Evolutionary conservation across 2,888 invertebrate genomes (phyloP), one percentile per base, ranked within the genome.

Genomic region (Trichogramma evanescens): DNA sequence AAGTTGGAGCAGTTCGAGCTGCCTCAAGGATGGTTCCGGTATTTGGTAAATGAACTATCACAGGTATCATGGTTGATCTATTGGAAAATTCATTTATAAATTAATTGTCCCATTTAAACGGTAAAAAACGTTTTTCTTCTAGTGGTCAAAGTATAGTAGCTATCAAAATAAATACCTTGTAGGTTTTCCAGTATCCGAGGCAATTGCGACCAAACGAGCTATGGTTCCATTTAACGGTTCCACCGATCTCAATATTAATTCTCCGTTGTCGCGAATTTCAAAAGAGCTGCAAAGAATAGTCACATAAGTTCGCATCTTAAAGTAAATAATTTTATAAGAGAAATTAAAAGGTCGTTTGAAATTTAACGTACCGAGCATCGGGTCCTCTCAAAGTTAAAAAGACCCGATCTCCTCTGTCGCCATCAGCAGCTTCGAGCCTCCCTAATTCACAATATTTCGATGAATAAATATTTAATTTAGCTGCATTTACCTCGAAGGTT

Each of bases 151-250:
- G n/a, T n/a, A n/a, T 45, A 45, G 41, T 51, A 38, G 10, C 10
- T 6, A 43, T n/a, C 42, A 40, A 53, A 44, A 54, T 46, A 50
- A 54, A 79, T 86, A 89, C 74, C 89, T 78, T 0, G 93, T 89
- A n/a, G 94, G 94, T 26, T 83, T 81, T 10, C 94, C 95, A 9
- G 88, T 88, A 78, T 94, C 95, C 0, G 86, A 86, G 38, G 93
- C 95, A 52, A 91, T 87, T 46, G 91, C 93, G 50, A 91, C 85
- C 56, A 92, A 81, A 78, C 89, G 87, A 52, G 91, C 86, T 52
- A 84, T 83, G 38, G 85, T 82, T 13, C 73, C 72, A 62, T 78
- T 78, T 49, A 78, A 72, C n/a, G 76, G 75, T 41, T 76, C 72
- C 8, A 72, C 52, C 13, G 77, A 77, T 53, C 72, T 70, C 1